phyloP scores from a whole-genome alignment of 2,888 invertebrate species.

The Hirtodrosophila trivittata region DNA sequence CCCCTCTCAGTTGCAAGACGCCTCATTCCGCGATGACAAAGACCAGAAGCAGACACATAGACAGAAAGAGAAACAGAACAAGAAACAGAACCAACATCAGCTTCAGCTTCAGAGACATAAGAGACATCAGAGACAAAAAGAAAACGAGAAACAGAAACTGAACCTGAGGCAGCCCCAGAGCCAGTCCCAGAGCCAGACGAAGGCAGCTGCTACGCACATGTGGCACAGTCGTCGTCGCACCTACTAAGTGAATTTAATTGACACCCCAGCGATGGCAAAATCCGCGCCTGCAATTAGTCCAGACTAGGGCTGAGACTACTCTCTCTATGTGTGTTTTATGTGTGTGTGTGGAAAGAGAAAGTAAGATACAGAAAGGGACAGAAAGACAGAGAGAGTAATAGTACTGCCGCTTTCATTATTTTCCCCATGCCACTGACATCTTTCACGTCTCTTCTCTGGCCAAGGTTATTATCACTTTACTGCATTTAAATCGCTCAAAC shows the following conservation, averaged over 20 bases:
- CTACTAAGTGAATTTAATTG: conserved; percentile 76
- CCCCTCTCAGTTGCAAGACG: not conserved
- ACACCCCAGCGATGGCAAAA: conserved; percentile 68
- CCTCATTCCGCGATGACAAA: conserved; percentile 35
- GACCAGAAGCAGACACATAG: conserved; percentile 27
- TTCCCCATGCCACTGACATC: conserved; percentile 72
- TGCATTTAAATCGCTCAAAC: conserved; percentile 36
- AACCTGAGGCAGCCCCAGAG: conserved; percentile 5
- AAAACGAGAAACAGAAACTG: not conserved
- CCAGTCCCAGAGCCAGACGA: conserved; percentile 2
- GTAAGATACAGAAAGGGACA: not conserved
- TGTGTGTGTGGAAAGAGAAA: too few relatives aligned
- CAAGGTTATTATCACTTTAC: conserved; percentile 62
- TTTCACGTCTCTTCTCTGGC: conserved; percentile 48
- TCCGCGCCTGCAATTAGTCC: conserved; percentile 75
- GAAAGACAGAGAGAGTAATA: conserved; percentile 9
- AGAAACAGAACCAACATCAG: conserved; percentile 9
- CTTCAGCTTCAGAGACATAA: not conserved
- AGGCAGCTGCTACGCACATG: conserved; percentile 70
- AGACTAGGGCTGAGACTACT: conserved; percentile 27
- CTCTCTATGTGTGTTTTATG: too few relatives aligned
- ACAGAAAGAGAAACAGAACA: conserved; percentile 5
- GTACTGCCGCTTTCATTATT: conserved; percentile 38
- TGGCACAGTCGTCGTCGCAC: conserved; percentile 56
- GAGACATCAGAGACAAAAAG: not conserved